Conservation (phyloP, 2,888 invertebrate genomes). For the Trissolcus japonicus region DNA sequence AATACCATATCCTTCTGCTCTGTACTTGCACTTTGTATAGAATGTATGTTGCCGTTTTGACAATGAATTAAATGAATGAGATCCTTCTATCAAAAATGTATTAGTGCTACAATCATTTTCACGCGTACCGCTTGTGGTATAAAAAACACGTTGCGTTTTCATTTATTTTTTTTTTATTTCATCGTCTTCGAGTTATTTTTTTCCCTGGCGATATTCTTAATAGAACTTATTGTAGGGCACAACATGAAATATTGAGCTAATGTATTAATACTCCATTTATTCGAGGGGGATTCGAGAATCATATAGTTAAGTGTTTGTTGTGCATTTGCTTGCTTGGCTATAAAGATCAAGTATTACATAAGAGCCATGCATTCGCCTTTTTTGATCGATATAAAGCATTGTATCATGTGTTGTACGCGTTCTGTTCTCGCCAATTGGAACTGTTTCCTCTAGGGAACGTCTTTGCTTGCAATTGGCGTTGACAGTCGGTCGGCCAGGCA, state of each 20-base stretch:
- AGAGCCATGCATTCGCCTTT: neutral
- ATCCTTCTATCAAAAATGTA: constrained; percentile 53
- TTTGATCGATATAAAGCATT: too few species aligned
- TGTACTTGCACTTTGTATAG: constrained; percentile 63
- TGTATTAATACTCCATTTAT: too few species aligned
- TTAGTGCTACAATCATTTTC: constrained; percentile 51
- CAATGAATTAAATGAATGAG: constrained; percentile 69
- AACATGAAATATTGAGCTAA: too few species aligned
- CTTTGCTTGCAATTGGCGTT: too few species aligned
- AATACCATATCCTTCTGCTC: constrained; percentile 71
- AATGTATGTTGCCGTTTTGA: constrained; percentile 64
- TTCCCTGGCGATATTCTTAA: neutral
- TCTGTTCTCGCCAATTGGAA: too few species aligned
- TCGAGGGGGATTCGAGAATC: neutral
- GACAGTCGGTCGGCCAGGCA: too few species aligned
- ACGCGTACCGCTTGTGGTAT: constrained; percentile 14
- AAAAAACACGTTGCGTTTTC: constrained; percentile 28
- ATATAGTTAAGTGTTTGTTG: constrained; percentile 9
- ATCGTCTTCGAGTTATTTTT: neutral
- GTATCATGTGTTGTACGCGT: too few species aligned
- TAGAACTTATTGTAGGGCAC: neutral
- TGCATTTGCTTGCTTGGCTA: neutral
- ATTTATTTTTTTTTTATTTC: constrained; percentile 4
- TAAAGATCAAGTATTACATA: constrained; percentile 3
- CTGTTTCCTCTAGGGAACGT: too few species aligned